phyloP scores from a whole-genome alignment of 2,797 vertebrate genomes.

The Poeciliopsis paucimaculata region DNA sequence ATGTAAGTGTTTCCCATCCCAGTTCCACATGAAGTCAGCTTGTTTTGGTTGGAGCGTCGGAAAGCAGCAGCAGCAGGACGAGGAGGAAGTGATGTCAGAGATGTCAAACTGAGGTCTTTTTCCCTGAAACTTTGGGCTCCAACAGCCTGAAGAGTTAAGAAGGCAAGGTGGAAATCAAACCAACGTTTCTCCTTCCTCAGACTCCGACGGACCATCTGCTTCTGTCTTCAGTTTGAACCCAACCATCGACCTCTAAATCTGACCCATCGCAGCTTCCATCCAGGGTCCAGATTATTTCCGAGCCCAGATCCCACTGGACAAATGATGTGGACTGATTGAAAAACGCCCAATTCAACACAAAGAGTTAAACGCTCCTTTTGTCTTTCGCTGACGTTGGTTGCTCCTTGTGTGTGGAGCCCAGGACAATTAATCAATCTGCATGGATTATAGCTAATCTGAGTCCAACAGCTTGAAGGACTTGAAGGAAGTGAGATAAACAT shows the following conservation, averaged over 20 bases:
- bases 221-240: neutral
- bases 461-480: neutral
- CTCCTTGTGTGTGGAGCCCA: neutral
- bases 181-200: neutral
- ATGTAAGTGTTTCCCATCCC: slow-evolving; percentile 31
- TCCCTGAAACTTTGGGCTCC: slow-evolving; percentile 23
- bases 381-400: too few species aligned
- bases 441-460: neutral
- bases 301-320: too few species aligned
- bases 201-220: neutral
- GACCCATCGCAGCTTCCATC: neutral
- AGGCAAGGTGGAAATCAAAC: neutral
- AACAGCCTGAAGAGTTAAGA: neutral
- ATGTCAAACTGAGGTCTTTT: slow-evolving; percentile 12
- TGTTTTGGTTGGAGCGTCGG: slow-evolving; percentile 58
- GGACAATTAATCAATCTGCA: neutral
- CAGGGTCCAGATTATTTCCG: neutral
- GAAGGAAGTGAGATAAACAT: neutral
- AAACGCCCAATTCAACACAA: too few species aligned
- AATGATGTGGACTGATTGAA: too few species aligned
- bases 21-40: slow-evolving; percentile 57
- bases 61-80: neutral
- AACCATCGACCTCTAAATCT: neutral
- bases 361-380: too few species aligned
- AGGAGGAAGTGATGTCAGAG: slow-evolving; percentile 17